Evolutionary conservation across 2,113 vertebrate genomes (phyloP), one percentile per base, ranked within the genome.

Genomic region (Apodemus sylvaticus): DNA sequence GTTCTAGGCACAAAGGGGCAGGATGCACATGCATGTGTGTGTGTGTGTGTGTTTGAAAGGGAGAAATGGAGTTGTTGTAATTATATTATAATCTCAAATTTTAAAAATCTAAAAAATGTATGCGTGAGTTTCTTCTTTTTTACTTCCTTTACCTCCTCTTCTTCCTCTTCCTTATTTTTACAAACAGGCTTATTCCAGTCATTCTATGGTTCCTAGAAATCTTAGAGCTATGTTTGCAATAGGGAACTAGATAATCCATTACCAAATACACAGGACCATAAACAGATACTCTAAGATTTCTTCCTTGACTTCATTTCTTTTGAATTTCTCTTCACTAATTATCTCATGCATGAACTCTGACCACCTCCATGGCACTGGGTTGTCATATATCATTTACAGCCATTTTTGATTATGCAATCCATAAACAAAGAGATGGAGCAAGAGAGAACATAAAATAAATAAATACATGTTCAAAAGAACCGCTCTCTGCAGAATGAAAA

Each of bases 361-460:
- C 68, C 34, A 91, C 62, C 34, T 83, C 53, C 90, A 58, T 58
- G 4, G 14, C 29, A 90, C n/a, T 34, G 45, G 22, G 14, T 85
- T 76, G 90, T 29, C 81, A 10, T 48, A 86, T 53, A 39, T 68
- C 68, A 71, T 29, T 88, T 86, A 12, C 95, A 96, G 85, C 68
- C 24, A 96, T 82, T 70, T 87, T 85, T 16, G 51, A n/a, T 76
- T 12, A 86, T 53, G 36, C 55, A 34, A 48, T n/a, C 70, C 55
- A n/a, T 34, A 62, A 58, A 58, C 62, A 70, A 78, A 68, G 51
- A 86, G 71, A 77, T 73, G 22, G 45, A 88, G 58, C 48, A 16
- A 97, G 76, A 95, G 64, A 62, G 60, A 53, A 86, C 42, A 87
- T 62, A 60, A 96, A 88, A 85, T 82, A 95, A 89, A 42, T 62